Evolutionary conservation across 1,140 invertebrate species (phyloP).

Genomic region (Grapholita molesta): DNA sequence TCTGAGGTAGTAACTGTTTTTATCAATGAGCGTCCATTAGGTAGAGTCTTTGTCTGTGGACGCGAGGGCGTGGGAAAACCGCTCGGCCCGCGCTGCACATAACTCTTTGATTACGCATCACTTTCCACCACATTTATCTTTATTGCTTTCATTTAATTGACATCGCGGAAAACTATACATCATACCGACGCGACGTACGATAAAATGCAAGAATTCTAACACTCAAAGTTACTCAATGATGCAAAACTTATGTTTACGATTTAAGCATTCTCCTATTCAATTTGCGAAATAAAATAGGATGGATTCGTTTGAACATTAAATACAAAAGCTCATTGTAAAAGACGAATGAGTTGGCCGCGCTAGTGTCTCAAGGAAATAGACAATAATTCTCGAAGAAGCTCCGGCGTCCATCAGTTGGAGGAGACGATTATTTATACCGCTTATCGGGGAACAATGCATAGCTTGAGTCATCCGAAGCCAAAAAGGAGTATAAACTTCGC

Average conservation of each 20-base stretch:
- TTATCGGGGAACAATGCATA: constrained; percentile 56
- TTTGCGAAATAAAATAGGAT: background rate
- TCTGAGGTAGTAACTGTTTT: constrained; percentile 25
- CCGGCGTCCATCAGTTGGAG: constrained; percentile 40
- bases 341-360: constrained; percentile 10
- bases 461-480: constrained; percentile 19
- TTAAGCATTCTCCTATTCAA: background rate
- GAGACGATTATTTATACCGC: constrained; percentile 49
- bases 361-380: constrained; percentile 27
- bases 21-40: constrained; percentile 25
- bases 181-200: background rate
- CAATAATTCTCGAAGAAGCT: constrained; percentile 29
- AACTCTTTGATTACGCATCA: constrained; percentile 20
- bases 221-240: background rate
- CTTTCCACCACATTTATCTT: constrained; percentile 17
- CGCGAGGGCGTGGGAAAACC: constrained; percentile 24
- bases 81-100: constrained; percentile 5
- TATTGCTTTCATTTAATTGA: constrained; percentile 15
- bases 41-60: constrained; percentile 11
- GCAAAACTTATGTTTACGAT: background rate
- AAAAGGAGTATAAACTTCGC: background rate
- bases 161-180: background rate
- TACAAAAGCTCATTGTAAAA: constrained; percentile 10
- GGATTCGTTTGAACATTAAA: background rate
- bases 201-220: background rate